Conservation (phyloP, 2,113 vertebrate species). For the Castor canadensis region DNA sequence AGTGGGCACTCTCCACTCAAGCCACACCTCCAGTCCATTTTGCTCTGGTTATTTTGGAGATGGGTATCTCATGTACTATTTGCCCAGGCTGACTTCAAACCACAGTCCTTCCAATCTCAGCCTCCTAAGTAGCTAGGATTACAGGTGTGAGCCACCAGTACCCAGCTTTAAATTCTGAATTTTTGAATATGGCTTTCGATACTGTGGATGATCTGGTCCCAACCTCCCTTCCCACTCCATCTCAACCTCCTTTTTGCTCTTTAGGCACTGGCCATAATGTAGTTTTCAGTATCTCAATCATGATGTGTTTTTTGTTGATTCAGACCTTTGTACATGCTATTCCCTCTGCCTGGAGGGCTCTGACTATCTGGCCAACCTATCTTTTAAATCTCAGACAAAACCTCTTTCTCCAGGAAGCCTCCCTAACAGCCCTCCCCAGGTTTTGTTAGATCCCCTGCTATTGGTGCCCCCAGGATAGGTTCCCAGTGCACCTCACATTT, state of each 20-base stretch:
- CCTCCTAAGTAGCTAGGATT: no score
- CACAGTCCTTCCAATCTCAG: no score
- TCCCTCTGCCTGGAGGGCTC: background rate
- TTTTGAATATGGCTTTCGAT: conserved; percentile 1
- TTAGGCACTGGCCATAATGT: background rate
- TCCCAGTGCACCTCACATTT: background rate
- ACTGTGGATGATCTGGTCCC: background rate
- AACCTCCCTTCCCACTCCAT: background rate
- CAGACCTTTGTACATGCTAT: background rate
- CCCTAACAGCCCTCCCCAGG: background rate
- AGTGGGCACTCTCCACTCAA: no score
- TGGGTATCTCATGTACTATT: no score
- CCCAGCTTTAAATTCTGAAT: background rate
- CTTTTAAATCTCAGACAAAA: background rate
- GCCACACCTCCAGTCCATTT: no score
- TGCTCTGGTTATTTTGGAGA: no score
- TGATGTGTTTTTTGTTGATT: background rate
- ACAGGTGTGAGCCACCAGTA: no score
- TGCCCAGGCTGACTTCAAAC: no score
- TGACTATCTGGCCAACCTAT: background rate
- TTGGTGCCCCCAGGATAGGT: background rate
- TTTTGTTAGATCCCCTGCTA: background rate
- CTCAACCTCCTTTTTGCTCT: background rate
- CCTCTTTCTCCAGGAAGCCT: background rate
- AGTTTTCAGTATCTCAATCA: background rate